Percentiles rank a stretch among this genome's conserved stretches.
These are phyloP conservation scores for Sebastes nivosus DNA, from an alignment of 2,797 vertebrate species.

Conservation along the genomic window DNA sequence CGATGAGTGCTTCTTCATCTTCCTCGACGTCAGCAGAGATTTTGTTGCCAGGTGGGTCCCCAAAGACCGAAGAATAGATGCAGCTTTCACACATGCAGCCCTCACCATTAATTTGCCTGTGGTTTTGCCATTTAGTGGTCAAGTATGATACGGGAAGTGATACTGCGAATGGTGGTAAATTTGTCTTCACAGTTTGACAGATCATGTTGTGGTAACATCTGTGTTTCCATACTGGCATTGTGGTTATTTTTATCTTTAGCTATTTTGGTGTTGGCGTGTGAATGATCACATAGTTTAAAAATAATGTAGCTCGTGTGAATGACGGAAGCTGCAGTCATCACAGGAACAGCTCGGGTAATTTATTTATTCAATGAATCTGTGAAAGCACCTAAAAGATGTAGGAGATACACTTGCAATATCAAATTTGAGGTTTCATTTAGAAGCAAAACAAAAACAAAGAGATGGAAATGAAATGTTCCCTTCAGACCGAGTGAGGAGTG, in stretches of 20 bases:
- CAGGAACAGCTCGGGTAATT: not conserved
- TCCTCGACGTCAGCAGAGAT: slow-evolving; percentile 96
- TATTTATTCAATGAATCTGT: not conserved
- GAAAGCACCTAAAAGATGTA: not conserved
- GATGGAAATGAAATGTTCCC: not conserved
- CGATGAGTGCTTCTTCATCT: slow-evolving; percentile 98
- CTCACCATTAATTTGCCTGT: not conserved
- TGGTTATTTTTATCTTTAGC: not conserved
- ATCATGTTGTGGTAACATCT: not conserved
- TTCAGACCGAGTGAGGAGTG: too few species aligned
- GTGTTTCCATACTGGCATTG: not conserved
- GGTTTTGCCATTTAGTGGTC: not conserved
- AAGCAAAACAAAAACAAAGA: not conserved
- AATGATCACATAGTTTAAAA: not conserved
- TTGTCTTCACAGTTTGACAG: not conserved
- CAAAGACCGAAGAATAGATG: not conserved
- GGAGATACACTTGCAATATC: not conserved
- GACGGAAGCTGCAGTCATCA: not conserved
- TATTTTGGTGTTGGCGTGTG: not conserved
- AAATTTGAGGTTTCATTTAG: not conserved
- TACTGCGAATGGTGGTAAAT: not conserved
- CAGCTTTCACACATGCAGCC: not conserved
- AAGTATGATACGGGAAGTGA: not conserved
- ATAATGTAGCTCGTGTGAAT: not conserved
- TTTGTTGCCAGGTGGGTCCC: slow-evolving; percentile 92